These are phyloP conservation scores for Ptychadena robeensis DNA, from an alignment of 2,797 vertebrate species.

Conservation along the genomic window DNA sequence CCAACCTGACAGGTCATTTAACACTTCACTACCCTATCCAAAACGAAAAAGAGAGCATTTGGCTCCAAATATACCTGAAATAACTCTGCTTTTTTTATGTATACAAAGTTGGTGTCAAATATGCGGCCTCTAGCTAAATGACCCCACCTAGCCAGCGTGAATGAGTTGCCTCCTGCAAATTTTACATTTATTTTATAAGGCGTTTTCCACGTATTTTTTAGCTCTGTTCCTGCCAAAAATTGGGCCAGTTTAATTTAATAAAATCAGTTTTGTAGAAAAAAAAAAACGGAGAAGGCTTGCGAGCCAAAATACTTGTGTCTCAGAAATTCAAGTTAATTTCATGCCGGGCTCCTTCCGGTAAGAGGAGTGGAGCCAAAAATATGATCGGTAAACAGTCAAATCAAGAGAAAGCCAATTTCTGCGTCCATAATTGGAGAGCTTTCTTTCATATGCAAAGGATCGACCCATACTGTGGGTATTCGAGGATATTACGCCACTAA, in stretches of 20 bases:
- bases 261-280: conserved; percentile 47
- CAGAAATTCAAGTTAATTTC: conserved; percentile 52
- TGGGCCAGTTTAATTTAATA: conserved; percentile 51
- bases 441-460: neutral
- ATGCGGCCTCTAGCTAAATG: neutral
- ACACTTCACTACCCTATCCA: too few species aligned
- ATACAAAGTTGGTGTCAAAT: neutral
- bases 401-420: conserved; percentile 17
- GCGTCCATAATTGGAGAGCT: conserved; percentile 9
- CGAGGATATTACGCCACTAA: neutral
- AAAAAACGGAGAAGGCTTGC: conserved; percentile 30
- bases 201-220: neutral
- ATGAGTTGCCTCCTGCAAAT: neutral
- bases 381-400: conserved; percentile 42
- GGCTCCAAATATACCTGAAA: too few species aligned
- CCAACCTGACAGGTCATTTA: too few species aligned
- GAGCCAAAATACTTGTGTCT: conserved; percentile 56
- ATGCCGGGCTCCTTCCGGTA: conserved; percentile 49
- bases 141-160: neutral
- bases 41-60: too few species aligned
- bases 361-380: conserved; percentile 45
- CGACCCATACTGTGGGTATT: neutral
- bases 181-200: conserved; percentile 2
- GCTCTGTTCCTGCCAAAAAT: conserved; percentile 27
- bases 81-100: too few species aligned